phyloP scores from a whole-genome alignment of 2,888 invertebrate genomes.

The Orchesella flavescens region DNA sequence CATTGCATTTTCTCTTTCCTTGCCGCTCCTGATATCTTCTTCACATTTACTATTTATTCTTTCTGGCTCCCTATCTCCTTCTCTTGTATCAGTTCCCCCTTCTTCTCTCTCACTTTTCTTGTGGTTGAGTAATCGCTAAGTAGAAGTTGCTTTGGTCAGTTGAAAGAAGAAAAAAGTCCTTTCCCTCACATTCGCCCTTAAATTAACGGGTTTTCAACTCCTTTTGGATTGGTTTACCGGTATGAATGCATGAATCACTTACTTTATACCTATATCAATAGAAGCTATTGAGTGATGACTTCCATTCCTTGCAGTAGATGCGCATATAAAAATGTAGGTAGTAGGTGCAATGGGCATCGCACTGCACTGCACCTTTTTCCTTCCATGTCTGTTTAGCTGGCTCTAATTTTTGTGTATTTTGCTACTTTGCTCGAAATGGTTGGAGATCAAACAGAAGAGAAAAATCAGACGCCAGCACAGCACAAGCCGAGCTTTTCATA shows the following conservation, averaged over 20 bases:
- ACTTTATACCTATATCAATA: background rate
- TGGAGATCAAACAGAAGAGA: background rate
- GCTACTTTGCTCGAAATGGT: background rate
- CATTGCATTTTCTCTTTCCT: slow-evolving; percentile 9
- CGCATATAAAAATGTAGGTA: too few relatives aligned
- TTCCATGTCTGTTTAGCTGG: background rate
- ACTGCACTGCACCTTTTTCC: too few relatives aligned
- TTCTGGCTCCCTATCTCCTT: background rate
- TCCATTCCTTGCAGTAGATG: background rate
- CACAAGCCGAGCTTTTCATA: background rate
- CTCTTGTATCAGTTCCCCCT: background rate
- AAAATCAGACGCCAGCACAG: background rate
- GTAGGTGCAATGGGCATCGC: too few relatives aligned
- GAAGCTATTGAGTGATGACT: slow-evolving; percentile 8
- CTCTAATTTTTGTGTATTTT: background rate
- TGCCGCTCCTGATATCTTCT: background rate
- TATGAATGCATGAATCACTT: background rate
- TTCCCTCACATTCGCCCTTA: background rate
- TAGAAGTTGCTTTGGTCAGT: background rate
- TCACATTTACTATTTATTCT: background rate
- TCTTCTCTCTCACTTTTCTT: background rate
- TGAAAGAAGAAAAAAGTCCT: background rate
- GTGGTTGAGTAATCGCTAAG: too few relatives aligned
- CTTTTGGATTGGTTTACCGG: background rate
- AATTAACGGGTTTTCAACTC: background rate